Percentiles rank a stretch among this genome's conserved stretches.
phyloP scores from a whole-genome alignment of 2,113 vertebrate genomes.

The Calcarius ornatus region DNA sequence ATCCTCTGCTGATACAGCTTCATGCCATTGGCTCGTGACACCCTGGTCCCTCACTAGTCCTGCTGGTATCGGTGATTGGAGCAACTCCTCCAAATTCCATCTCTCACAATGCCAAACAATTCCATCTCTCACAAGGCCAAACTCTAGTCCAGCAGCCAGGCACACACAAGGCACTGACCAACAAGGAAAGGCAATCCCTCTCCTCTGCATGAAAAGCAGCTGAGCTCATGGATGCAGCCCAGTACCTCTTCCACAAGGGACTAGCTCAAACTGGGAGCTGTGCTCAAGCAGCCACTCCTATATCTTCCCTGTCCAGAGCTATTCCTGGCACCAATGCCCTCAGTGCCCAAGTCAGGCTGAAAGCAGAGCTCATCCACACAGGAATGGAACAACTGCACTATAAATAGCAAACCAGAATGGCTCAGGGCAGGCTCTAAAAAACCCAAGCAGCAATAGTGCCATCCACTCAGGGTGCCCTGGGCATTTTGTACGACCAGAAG shows the following conservation, averaged over 20 bases:
- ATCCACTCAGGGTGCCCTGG: not conserved
- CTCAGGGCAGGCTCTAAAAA: not conserved
- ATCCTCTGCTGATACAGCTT: not conserved
- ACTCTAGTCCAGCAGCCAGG: not conserved
- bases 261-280: not conserved
- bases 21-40: not conserved
- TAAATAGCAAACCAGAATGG: slow-evolving; percentile 49
- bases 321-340: slow-evolving; percentile 47
- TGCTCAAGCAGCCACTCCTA: not conserved
- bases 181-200: not conserved
- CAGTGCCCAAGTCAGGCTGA: slow-evolving; percentile 30
- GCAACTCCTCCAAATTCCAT: not conserved
- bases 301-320: slow-evolving; percentile 31
- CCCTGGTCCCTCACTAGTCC: not conserved
- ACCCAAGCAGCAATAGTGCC: not conserved
- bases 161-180: not conserved
- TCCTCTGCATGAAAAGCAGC: not conserved
- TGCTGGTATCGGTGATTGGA: not conserved
- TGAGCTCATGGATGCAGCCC: not conserved
- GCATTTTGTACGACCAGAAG: not conserved
- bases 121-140: not conserved
- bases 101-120: not conserved
- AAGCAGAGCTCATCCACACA: not conserved
- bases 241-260: not conserved
- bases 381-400: slow-evolving; percentile 47